phyloP scores from a whole-genome alignment of 2,888 invertebrate species.

The Sipha maydis region DNA sequence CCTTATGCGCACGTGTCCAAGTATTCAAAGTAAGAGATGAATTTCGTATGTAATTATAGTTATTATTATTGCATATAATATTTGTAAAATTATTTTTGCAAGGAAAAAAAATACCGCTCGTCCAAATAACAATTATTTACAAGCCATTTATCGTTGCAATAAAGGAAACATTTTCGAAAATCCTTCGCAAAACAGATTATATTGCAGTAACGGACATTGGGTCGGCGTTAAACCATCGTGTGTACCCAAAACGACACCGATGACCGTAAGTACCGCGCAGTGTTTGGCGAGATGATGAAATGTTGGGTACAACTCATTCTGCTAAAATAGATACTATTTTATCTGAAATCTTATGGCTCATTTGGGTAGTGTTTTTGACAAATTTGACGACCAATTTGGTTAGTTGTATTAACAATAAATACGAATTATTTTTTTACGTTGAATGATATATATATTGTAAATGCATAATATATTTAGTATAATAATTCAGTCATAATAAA shows the following conservation, averaged over 20 bases:
- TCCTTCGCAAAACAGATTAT: conserved; percentile 22
- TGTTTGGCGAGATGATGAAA: too few species aligned
- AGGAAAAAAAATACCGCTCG: conserved; percentile 36
- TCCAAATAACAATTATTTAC: conserved; percentile 44
- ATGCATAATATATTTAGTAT: too few species aligned
- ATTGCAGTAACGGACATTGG: conserved; percentile 42
- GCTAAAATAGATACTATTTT: too few species aligned
- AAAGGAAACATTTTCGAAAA: conserved; percentile 46
- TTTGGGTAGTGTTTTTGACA: too few species aligned
- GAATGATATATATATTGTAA: too few species aligned
- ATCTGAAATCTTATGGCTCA: too few species aligned
- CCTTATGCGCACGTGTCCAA: conserved; percentile 26
- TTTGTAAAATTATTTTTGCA: not conserved
- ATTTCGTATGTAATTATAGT: not conserved
- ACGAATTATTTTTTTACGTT: too few species aligned
- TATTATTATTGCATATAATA: too few species aligned
- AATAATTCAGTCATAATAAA: too few species aligned
- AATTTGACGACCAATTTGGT: too few species aligned
- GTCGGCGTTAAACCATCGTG: conserved; percentile 43
- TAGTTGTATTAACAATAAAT: too few species aligned
- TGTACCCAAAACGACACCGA: conserved; percentile 38
- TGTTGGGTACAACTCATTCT: not conserved
- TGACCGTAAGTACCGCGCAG: conserved; percentile 6
- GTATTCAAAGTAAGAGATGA: conserved; percentile 22
- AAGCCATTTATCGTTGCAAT: conserved; percentile 37